phyloP scores from a whole-genome alignment of 1,140 invertebrate species.

The Chironomus tepperi region DNA sequence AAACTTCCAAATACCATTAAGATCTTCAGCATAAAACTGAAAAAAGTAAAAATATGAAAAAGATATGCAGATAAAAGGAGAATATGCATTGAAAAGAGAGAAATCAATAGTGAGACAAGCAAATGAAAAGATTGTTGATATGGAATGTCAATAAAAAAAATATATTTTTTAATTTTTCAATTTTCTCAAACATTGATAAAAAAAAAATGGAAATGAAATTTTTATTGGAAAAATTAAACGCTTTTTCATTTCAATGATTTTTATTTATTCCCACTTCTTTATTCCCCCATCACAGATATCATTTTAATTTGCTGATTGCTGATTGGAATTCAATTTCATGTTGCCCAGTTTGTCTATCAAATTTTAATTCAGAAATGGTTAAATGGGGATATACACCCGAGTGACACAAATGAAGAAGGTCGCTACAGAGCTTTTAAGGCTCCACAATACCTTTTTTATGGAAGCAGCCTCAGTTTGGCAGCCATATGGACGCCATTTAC shows the following conservation, averaged over 20 bases:
- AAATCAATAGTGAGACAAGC: not conserved
- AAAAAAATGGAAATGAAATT: not conserved
- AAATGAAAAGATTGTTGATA: slow-evolving; percentile 1
- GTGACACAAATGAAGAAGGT: too few relatives aligned
- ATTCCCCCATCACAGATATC: not conserved
- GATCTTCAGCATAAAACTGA: too few relatives aligned
- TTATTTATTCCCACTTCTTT: not conserved
- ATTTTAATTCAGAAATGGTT: not conserved
- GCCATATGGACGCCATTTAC: too few relatives aligned
- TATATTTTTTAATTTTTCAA: slow-evolving; percentile 1
- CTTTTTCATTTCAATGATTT: not conserved
- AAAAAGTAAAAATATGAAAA: too few relatives aligned
- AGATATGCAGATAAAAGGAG: too few relatives aligned
- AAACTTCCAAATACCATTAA: too few relatives aligned
- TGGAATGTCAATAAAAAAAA: not conserved
- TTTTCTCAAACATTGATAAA: not conserved
- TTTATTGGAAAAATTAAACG: not conserved
- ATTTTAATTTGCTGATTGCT: not conserved
- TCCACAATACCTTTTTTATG: too few relatives aligned
- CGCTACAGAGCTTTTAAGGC: too few relatives aligned
- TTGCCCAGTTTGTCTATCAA: not conserved
- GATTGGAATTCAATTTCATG: not conserved
- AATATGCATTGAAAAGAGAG: too few relatives aligned
- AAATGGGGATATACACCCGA: not conserved
- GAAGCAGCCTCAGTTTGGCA: too few relatives aligned